Percentiles rank a stretch among this genome's conserved stretches.
These are phyloP conservation scores for Phyllostomus hastatus DNA, from an alignment of 2,113 vertebrate genomes.

Conservation along the genomic window DNA sequence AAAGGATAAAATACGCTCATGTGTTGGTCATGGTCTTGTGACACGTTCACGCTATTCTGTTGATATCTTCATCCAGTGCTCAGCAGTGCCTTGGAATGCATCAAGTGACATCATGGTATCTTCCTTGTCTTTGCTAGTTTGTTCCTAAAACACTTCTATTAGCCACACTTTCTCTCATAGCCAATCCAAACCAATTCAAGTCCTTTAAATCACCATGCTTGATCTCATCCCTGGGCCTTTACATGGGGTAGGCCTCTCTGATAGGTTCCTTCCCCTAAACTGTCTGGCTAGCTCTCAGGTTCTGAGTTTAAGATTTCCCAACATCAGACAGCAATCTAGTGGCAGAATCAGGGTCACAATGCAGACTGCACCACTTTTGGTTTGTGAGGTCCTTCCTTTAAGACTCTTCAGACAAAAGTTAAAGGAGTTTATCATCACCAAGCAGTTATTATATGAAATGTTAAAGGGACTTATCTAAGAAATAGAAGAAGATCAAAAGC, in stretches of 20 bases:
- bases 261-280: background rate
- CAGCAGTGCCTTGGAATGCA: background rate
- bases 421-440: no score
- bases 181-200: background rate
- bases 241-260: background rate
- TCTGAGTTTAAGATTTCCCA: background rate
- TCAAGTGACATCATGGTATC: background rate
- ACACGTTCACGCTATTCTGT: background rate
- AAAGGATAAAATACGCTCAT: background rate
- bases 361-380: fast-evolving
- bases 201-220: background rate
- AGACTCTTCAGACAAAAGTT: background rate
- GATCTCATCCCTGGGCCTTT: background rate
- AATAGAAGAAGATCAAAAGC: no score
- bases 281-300: background rate
- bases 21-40: background rate
- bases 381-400: background rate
- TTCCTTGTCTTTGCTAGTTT: background rate
- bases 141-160: background rate
- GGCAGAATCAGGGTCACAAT: background rate
- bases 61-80: background rate
- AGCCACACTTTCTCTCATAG: no score
- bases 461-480: no score
- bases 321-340: background rate
- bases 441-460: no score